A percentile compares a stretch with the other conserved stretches of the same genome.
phyloP scores from a whole-genome alignment of 2,888 invertebrate genomes.

The Athalia rosae region DNA sequence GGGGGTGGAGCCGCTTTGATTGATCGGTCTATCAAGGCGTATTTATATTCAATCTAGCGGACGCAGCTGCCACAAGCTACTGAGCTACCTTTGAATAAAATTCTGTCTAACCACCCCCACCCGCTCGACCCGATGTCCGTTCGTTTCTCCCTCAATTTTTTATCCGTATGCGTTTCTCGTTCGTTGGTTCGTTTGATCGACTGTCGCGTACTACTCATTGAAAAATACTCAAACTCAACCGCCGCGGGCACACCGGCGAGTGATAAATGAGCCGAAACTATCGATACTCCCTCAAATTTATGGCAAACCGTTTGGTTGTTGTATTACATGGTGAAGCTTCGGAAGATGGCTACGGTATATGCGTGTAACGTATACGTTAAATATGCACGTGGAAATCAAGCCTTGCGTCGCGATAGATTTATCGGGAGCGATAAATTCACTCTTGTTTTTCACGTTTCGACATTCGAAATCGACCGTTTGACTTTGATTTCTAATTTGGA shows the following conservation, averaged over 20 bases:
- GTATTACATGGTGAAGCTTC: background rate
- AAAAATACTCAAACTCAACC: slow-evolving; percentile 34
- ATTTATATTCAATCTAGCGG: slow-evolving; percentile 63
- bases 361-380: no score
- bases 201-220: slow-evolving; percentile 27
- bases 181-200: slow-evolving; percentile 44
- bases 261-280: slow-evolving; percentile 38
- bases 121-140: slow-evolving; percentile 20
- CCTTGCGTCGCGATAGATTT: no score
- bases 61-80: slow-evolving; percentile 58
- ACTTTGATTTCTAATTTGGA: background rate
- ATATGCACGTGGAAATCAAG: no score
- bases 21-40: slow-evolving; percentile 58
- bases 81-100: slow-evolving; percentile 35
- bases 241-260: background rate
- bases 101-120: slow-evolving; percentile 30
- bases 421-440: no score
- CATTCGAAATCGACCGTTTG: background rate
- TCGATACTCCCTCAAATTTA: slow-evolving; percentile 28
- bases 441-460: background rate
- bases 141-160: slow-evolving; percentile 16
- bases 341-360: background rate
- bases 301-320: background rate
- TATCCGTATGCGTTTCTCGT: slow-evolving; percentile 37
- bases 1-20: slow-evolving; percentile 59